Evolutionary conservation across 1,140 invertebrate species (phyloP).

Genomic region (Zaprionus gabonicus): DNA sequence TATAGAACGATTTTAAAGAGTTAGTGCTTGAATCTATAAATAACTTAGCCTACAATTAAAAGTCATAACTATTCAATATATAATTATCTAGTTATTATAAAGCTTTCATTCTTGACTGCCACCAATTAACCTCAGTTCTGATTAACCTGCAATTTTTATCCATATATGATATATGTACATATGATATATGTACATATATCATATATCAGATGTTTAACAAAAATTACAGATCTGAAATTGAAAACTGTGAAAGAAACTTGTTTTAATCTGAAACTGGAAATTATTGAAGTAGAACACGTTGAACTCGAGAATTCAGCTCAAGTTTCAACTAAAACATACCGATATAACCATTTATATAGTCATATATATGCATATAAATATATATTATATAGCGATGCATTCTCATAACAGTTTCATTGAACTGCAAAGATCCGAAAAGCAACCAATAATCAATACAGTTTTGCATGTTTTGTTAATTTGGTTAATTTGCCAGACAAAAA

Average conservation of each 20-base stretch:
- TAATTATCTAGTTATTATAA: not conserved
- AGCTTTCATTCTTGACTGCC: not conserved
- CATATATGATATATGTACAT: not conserved
- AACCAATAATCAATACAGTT: conserved; percentile 31
- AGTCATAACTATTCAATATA: not conserved
- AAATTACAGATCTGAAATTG: conserved; percentile 24
- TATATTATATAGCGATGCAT: conserved; percentile 23
- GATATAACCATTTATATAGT: not conserved
- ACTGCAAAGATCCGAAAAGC: conserved; percentile 3
- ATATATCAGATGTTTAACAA: not conserved
- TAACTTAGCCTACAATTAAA: not conserved
- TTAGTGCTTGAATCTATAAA: not conserved
- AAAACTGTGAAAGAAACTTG: conserved; percentile 45
- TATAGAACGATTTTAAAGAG: not conserved
- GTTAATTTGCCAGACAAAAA: conserved; percentile 33
- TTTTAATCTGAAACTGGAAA: conserved; percentile 40
- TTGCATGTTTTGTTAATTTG: conserved; percentile 29
- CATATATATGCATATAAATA: not conserved
- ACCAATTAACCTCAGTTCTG: not conserved
- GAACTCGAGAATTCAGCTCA: conserved; percentile 62
- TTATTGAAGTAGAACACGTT: conserved; percentile 63
- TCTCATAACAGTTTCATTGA: conserved; percentile 19
- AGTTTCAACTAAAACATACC: conserved; percentile 18
- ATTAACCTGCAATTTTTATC: conserved; percentile 7
- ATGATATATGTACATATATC: not conserved